A percentile compares a stretch with the other conserved stretches of the same genome.
phyloP scores from a whole-genome alignment of 2,797 vertebrate genomes.

The Rhynchotus rufescens region DNA sequence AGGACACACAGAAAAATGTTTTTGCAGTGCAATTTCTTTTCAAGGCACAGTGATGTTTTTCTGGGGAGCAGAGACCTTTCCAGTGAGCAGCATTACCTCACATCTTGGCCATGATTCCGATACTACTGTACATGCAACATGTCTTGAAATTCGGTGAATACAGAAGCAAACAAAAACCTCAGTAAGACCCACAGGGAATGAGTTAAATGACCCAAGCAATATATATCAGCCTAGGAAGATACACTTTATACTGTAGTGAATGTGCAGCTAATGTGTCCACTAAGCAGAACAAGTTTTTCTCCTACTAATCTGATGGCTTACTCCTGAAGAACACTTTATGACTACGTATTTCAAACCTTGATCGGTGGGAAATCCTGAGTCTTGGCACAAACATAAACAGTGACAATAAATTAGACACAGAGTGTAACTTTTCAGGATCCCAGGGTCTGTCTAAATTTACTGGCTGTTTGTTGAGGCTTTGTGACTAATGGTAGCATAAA shows the following conservation, averaged over 20 bases:
- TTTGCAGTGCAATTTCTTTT: neutral
- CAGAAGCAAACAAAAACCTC: neutral
- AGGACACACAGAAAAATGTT: neutral
- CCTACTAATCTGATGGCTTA: neutral
- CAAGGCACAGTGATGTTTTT: neutral
- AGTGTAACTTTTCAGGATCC: conserved; percentile 42
- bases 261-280: neutral
- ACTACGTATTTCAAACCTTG: conserved; percentile 66
- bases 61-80: neutral
- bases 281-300: conserved; percentile 28
- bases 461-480: conserved; percentile 68
- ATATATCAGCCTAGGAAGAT: neutral
- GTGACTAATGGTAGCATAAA: conserved; percentile 72
- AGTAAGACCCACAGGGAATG: neutral
- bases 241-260: neutral
- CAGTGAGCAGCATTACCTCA: neutral
- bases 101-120: neutral
- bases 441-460: conserved; percentile 68
- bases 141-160: neutral
- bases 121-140: neutral
- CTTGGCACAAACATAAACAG: conserved; percentile 72
- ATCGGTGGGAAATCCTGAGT: conserved; percentile 44
- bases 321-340: conserved; percentile 52
- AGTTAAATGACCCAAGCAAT: conserved; percentile 12
- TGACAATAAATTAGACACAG: conserved; percentile 67